A percentile compares a stretch with the other conserved stretches of the same genome.
These are phyloP conservation scores for Oconnorella tubifera DNA, from an alignment of 2,888 invertebrate genomes.

Conservation along the genomic window DNA sequence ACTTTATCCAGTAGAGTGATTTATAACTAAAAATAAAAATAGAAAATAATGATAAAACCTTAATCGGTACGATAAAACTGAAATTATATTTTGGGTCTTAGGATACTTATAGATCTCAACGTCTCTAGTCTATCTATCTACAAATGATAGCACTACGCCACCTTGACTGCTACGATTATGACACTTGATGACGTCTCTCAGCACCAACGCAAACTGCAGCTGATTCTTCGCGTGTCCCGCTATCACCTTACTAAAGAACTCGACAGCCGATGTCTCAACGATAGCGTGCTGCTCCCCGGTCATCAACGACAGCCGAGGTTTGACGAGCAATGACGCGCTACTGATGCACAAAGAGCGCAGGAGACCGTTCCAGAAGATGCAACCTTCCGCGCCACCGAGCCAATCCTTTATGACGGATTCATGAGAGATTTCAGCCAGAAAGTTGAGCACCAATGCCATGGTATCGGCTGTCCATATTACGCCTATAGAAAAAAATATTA, in stretches of 20 bases:
- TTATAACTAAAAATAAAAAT: background rate
- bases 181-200: constrained; percentile 68
- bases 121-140: no score
- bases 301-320: constrained; percentile 29
- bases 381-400: constrained; percentile 76
- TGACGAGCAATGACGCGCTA: constrained; percentile 5
- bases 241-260: constrained; percentile 77
- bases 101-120: no score
- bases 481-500: no score
- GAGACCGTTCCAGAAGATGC: constrained; percentile 80
- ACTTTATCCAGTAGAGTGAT: no score
- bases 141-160: no score
- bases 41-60: background rate
- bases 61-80: no score
- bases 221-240: constrained; percentile 82
- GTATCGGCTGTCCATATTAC: constrained; percentile 44
- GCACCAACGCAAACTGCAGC: constrained; percentile 72
- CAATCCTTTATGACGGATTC: constrained; percentile 77
- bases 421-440: constrained; percentile 75
- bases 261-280: constrained; percentile 66
- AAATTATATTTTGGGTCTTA: no score
- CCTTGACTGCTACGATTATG: no score
- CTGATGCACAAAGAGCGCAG: constrained; percentile 63
- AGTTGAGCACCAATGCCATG: constrained; percentile 63
- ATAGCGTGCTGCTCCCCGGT: constrained; percentile 46